phyloP scores from a whole-genome alignment of 2,888 invertebrate genomes.

The Caenorhabditis macrosperma region DNA sequence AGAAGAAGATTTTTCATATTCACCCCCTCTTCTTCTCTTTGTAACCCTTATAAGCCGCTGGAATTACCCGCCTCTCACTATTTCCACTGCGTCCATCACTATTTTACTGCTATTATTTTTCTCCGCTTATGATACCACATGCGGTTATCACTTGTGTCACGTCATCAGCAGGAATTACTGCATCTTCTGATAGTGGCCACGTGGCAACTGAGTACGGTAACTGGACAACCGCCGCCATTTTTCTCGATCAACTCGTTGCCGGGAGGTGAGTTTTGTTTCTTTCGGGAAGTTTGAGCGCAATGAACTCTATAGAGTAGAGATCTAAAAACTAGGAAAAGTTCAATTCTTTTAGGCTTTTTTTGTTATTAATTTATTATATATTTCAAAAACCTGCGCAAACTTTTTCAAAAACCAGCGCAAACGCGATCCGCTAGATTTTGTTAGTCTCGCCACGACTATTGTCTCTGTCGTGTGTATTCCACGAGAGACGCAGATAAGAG shows the following conservation, averaged over 20 bases:
- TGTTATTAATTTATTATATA: too few species aligned
- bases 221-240: constrained; percentile 37
- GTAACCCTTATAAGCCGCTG: constrained; percentile 27
- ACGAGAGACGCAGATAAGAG: too few species aligned
- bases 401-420: too few species aligned
- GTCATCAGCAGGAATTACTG: constrained; percentile 24
- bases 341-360: too few species aligned
- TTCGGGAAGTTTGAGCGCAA: not conserved
- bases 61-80: constrained; percentile 22
- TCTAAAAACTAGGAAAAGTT: too few species aligned
- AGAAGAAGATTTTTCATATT: constrained; percentile 33
- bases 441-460: too few species aligned
- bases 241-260: constrained; percentile 52
- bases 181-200: constrained; percentile 14
- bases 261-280: constrained; percentile 41
- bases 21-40: not conserved
- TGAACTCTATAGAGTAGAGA: too few species aligned
- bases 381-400: too few species aligned
- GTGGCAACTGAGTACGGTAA: too few species aligned
- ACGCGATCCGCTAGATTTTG: too few species aligned
- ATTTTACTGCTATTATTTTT: not conserved
- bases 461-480: too few species aligned
- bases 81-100: not conserved
- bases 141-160: not conserved
- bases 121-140: constrained; percentile 4